Base-by-base conservation (phyloP, 2,797 vertebrate species). In the Gephyroberyx darwinii region DNA sequence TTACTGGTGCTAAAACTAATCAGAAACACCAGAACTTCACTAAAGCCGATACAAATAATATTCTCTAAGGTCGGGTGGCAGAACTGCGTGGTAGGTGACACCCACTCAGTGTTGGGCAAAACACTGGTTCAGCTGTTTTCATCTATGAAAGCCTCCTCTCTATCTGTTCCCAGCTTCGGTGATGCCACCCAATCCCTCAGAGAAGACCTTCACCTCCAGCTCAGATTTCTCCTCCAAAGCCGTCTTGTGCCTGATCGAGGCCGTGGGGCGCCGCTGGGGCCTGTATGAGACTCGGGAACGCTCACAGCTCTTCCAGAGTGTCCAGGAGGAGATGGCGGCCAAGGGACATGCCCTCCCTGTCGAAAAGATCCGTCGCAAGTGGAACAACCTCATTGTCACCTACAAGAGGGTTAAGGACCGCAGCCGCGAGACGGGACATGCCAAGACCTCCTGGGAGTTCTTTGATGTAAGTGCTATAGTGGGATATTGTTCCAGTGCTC, bases 381-480 rank as follows among this genome's bases (percentile, higher is more conserved):
- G 94, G 94, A 95, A 95, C 84, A 95, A 94, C 78, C 92, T 95
- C 12, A 94, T 95, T 9, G 93, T 94, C 55, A 95, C 93, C 0
- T 94, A 94, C 84, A 94, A 94, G 89, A 91, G 94, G 71, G 94
- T 94, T 3, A 94, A 94, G 65, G 93, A 94, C 73, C 92, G 93
- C 78, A 91, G 92, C 82, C 77, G 91, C 8, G 92, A 92, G 75
- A 93, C 91, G 0, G 92, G 92, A 10, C 92, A 93, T 4, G 89
- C 92, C 4, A 94, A 93, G 70, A 94, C 93, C 0, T 93, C 93
- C 45, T 95, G 93, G 93, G 93, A 95, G 82, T 95, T 94, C 78
- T 95, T 92, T 65, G 92, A 95, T 65, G 93, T 94, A 68, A 83
- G 90, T 85, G 17, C 5, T 2, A 10, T 3, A 19, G 5, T 14